Evolutionary conservation across 2,888 invertebrate species (phyloP).

Genomic region (Meiosimyza platycephala): DNA sequence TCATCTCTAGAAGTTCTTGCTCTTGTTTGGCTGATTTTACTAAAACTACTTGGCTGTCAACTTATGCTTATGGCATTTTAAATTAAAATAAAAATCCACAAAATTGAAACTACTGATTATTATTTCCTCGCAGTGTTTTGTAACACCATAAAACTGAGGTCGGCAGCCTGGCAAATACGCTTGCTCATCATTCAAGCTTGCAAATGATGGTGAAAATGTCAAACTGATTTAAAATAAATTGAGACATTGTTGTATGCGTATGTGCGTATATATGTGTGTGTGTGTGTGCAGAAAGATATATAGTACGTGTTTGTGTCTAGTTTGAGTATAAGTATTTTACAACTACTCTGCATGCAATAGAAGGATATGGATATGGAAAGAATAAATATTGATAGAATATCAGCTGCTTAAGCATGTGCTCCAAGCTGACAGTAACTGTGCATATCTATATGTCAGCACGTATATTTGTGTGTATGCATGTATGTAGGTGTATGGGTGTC

Average conservation of each 20-base stretch:
- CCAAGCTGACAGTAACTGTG: constrained; percentile 1
- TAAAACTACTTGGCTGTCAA: too few relatives aligned
- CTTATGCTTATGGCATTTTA: too few relatives aligned
- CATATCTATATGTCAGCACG: not conserved
- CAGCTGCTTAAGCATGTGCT: constrained; percentile 39
- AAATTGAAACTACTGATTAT: too few relatives aligned
- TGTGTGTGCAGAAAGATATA: not conserved
- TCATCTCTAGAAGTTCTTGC: too few relatives aligned
- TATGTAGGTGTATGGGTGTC: not conserved
- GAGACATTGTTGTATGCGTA: constrained; percentile 41
- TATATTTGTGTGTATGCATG: not conserved
- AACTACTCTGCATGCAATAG: too few relatives aligned
- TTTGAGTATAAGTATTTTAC: too few relatives aligned
- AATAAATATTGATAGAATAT: constrained; percentile 43
- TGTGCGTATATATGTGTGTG: not conserved
- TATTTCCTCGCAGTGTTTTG: too few relatives aligned
- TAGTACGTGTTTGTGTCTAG: not conserved
- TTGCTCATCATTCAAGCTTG: constrained; percentile 46
- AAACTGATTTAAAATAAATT: constrained; percentile 50
- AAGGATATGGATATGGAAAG: not conserved
- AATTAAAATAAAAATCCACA: too few relatives aligned
- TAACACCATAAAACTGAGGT: too few relatives aligned
- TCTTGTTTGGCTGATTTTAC: too few relatives aligned
- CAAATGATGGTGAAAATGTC: constrained; percentile 49
- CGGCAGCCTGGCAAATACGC: not conserved